Evolutionary conservation across 2,888 invertebrate genomes (phyloP), one percentile per base, ranked within the genome.

Genomic region (Rhyacophila evoluta): DNA sequence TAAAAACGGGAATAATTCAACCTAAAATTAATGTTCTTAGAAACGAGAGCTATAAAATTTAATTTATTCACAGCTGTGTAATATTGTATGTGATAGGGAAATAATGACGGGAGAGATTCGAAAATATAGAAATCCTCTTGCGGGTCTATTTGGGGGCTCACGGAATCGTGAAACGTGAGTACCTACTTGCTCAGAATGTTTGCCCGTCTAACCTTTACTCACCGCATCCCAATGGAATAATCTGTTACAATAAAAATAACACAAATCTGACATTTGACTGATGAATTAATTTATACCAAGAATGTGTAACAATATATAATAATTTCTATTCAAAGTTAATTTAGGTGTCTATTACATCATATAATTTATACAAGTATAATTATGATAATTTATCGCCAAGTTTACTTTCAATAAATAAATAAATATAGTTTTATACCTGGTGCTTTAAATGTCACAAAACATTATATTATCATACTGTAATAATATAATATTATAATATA

Each of bases 111-210:
- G 85, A 85, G 84, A 84, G 86, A 86, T 85, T 86, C 85, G 85
- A 84, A 84, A 86, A 84, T 86, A 86, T 85, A 86, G 85, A 82
- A 86, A 87, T 81, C 88, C 89, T 81, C 86, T 87, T 85, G 84
- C 86, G 83, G 86, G 86, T 83, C 84, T 86, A 83, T 87, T 86
- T 84, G 86, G 84, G 87, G 87, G 78, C 68, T 36, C 70, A 36
- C 77, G 75, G 70, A 75, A 72, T 55, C 74, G 74, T 38, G 77
- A 79, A 79, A 81, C 81, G 82, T 82, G 79, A 82, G 82, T 82
- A 55, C 55, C 25, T 5, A 55, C 55, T 55, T 55, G 55, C 55
- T 55, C 55, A 25, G 55, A 55, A 55, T 55, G 55, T 55, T 55
- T 55, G 19, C 55, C 55, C 55, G 8, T 55, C 55, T 55, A 55